Percentiles rank a stretch among this genome's conserved stretches.
Evolutionary conservation across 2,888 invertebrate species (phyloP).

Genomic region (Eumacrocentrus americanus): DNA sequence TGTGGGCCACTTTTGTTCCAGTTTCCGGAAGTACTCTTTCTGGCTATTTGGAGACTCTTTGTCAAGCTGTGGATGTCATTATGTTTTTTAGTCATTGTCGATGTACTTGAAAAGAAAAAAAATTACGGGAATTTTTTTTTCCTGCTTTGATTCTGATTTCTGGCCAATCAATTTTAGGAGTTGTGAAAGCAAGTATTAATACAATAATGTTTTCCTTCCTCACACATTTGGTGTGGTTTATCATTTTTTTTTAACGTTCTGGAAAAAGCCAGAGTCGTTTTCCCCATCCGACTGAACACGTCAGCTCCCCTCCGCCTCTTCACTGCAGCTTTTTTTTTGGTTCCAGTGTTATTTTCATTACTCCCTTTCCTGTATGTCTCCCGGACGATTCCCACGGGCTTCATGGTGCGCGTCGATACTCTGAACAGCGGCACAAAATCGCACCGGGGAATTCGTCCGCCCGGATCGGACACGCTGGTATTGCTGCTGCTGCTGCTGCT

Average conservation of each 20-base stretch:
- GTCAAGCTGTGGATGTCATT: slow-evolving; percentile 4
- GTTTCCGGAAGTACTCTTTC: slow-evolving; percentile 1
- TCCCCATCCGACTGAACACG: slow-evolving; percentile 16
- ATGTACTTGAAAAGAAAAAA: neutral
- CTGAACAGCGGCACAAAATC: slow-evolving; percentile 27
- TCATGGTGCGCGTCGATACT: slow-evolving; percentile 23
- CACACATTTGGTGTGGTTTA: neutral
- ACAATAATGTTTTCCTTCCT: slow-evolving; percentile 13
- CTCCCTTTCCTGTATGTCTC: slow-evolving; percentile 20
- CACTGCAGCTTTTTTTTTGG: slow-evolving; percentile 8
- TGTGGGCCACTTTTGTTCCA: slow-evolving; percentile 13
- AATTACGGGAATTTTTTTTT: neutral
- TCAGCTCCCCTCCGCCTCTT: neutral
- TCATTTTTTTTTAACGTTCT: neutral
- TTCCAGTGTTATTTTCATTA: slow-evolving; percentile 27
- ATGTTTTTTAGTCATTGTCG: neutral
- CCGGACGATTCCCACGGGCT: slow-evolving; percentile 29
- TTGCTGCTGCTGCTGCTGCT: neutral
- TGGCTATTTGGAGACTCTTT: slow-evolving; percentile 1
- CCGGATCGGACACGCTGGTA: slow-evolving; percentile 23
- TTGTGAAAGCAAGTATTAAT: slow-evolving; percentile 10
- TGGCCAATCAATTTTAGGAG: slow-evolving; percentile 14
- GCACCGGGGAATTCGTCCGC: slow-evolving; percentile 29
- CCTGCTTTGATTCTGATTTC: neutral
- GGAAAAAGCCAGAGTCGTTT: slow-evolving; percentile 11